Evolutionary conservation across 2,113 vertebrate species (phyloP), one percentile per base, ranked within the genome.

Genomic region (Zapornia atra): DNA sequence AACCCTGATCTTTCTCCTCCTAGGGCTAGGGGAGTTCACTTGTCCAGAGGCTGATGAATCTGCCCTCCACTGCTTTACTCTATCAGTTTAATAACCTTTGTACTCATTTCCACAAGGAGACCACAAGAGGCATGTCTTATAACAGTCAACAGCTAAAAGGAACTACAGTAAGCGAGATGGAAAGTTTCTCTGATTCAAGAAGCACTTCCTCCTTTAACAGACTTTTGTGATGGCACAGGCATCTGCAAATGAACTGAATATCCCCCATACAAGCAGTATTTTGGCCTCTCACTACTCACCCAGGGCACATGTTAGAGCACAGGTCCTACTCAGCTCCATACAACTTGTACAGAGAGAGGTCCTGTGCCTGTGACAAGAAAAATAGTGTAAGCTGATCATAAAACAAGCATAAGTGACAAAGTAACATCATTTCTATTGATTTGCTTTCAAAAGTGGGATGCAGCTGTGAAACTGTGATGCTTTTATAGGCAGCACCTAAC

Each of bases 391-490:
- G 36, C 8, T 80, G 54, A 81, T 93, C 87, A 68, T 38, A 81
- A 88, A 84, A 90, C 79, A 90, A 90, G 66, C 36, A 1, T 15
- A 89, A 96, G 46, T 66, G 82, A 85, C 85, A 83, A 88, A 83
- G 51, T 53, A 90, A 88, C 76, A 48, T 83, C 6, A 92, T 88
- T 90, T 88, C 46, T 88, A 93, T 90, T 26, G 96, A 92, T 96
- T 71, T 66, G 66, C 93, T 81, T 36, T 90, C 93, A 88, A 10
- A 73, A 66, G 91, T 7, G 4, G 88, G 61, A 75, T 71, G 65
- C 69, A 87, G 87, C 84, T 93, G 70, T 34, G 85, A 57, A 93
- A 79, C n/a, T 5, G 24, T 26, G 38, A 36, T 31, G 66, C 18
- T 75, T 91, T 89, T 44, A 63, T 3, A 2, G 0, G 36, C 60